Conservation (phyloP, 2,797 vertebrate genomes). For the Cuniculus paca region DNA sequence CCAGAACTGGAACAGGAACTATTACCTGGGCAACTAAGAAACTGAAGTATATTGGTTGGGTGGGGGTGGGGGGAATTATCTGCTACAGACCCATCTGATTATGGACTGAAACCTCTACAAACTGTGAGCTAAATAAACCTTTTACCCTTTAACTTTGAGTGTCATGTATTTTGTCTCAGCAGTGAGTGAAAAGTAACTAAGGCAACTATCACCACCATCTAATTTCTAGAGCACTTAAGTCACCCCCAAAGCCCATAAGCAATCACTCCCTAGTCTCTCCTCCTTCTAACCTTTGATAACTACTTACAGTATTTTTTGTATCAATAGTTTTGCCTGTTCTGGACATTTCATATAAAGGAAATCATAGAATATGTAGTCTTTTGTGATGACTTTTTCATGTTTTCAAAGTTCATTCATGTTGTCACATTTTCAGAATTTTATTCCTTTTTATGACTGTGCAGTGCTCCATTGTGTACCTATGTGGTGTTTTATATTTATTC, state of each 20-base stretch:
- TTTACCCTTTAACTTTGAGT: background rate
- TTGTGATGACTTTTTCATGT: conserved; percentile 23
- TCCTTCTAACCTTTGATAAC: background rate
- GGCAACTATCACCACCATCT: background rate
- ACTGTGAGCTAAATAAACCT: background rate
- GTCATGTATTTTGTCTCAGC: background rate
- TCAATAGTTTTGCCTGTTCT: background rate
- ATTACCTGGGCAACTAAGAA: background rate
- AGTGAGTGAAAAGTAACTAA: background rate
- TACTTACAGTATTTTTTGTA: background rate
- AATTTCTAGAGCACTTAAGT: conserved; percentile 4
- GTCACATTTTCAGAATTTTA: background rate
- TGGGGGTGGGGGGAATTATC: background rate
- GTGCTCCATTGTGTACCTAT: background rate
- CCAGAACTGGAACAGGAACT: background rate
- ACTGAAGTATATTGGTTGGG: background rate
- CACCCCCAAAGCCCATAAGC: background rate
- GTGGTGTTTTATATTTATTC: background rate
- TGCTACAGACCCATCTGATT: background rate
- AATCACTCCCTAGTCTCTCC: background rate
- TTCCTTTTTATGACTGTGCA: background rate
- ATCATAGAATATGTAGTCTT: background rate
- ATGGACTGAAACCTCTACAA: background rate
- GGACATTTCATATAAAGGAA: background rate
- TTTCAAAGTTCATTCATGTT: conserved; percentile 27